Conservation (phyloP, 2,888 invertebrate species). For the Tachina grossa region DNA sequence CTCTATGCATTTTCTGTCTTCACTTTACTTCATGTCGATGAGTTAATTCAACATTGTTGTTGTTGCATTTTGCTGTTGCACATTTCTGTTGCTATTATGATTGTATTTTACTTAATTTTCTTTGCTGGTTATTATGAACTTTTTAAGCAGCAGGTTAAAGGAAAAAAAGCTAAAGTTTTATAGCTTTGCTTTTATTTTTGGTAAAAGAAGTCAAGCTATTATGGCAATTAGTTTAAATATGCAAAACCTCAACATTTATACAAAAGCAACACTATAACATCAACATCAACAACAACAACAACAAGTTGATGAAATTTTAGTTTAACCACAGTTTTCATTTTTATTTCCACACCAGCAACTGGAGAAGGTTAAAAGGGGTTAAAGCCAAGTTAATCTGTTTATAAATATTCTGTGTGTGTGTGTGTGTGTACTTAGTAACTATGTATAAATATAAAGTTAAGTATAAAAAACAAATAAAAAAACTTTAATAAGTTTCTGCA, state of each 20-base stretch:
- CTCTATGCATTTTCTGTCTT: background rate
- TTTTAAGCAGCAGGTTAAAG: slow-evolving; percentile 53
- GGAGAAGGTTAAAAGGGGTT: slow-evolving; percentile 56
- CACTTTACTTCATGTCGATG: slow-evolving; percentile 10
- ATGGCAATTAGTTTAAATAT: slow-evolving; percentile 59
- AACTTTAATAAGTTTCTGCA: slow-evolving; percentile 19
- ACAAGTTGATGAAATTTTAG: slow-evolving; percentile 36
- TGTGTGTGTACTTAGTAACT: too few relatives aligned
- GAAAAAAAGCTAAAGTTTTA: slow-evolving; percentile 45
- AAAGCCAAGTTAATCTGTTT: slow-evolving; percentile 40
- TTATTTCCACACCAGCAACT: slow-evolving; percentile 12
- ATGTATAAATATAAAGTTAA: too few relatives aligned
- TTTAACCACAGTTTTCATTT: slow-evolving; percentile 43
- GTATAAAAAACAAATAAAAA: background rate
- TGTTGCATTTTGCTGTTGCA: slow-evolving; percentile 7
- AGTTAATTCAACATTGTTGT: slow-evolving; percentile 28
- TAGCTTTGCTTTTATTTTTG: background rate
- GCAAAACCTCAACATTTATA: slow-evolving; percentile 49
- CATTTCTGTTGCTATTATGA: slow-evolving; percentile 11
- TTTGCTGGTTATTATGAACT: background rate
- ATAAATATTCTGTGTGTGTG: background rate
- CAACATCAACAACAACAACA: slow-evolving; percentile 32
- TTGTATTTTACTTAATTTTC: slow-evolving; percentile 13
- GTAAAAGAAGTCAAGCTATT: slow-evolving; percentile 56
- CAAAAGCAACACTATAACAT: slow-evolving; percentile 14